Conservation (phyloP, 2,888 invertebrate genomes). For the Lissonota sp. region DNA sequence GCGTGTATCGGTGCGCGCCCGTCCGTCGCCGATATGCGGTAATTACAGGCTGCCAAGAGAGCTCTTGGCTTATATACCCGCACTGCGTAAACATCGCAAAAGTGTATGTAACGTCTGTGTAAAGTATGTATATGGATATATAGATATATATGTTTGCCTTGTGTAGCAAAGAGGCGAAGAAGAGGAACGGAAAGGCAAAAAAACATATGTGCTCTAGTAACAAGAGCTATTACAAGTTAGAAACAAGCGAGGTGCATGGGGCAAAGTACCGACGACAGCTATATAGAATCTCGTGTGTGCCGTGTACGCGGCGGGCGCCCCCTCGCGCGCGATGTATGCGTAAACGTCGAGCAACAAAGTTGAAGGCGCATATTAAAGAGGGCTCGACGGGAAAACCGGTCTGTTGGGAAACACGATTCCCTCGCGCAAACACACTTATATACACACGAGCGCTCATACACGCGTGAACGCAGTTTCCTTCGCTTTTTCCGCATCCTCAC, state of each 20-base stretch:
- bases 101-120: constrained; percentile 19
- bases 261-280: constrained; percentile 8
- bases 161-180: not conserved
- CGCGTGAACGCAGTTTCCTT: not conserved
- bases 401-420: not conserved
- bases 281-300: not conserved
- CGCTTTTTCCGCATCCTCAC: not conserved
- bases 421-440: not conserved
- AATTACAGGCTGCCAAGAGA: constrained; percentile 44
- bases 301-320: not conserved
- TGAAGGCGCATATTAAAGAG: constrained; percentile 49
- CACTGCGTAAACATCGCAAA: constrained; percentile 48
- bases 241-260: constrained; percentile 50
- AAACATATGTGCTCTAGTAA: constrained; percentile 65
- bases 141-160: constrained; percentile 9
- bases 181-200: not conserved
- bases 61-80: constrained; percentile 28
- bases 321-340: constrained; percentile 33
- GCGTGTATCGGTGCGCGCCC: constrained; percentile 36
- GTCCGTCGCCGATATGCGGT: constrained; percentile 48
- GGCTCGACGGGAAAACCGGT: constrained; percentile 52
- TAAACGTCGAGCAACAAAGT: constrained; percentile 53
- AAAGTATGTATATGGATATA: too few relatives aligned
- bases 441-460: too few relatives aligned
- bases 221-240: constrained; percentile 67